phyloP scores from a whole-genome alignment of 1,140 invertebrate genomes.

The Drosophila triauraria region DNA sequence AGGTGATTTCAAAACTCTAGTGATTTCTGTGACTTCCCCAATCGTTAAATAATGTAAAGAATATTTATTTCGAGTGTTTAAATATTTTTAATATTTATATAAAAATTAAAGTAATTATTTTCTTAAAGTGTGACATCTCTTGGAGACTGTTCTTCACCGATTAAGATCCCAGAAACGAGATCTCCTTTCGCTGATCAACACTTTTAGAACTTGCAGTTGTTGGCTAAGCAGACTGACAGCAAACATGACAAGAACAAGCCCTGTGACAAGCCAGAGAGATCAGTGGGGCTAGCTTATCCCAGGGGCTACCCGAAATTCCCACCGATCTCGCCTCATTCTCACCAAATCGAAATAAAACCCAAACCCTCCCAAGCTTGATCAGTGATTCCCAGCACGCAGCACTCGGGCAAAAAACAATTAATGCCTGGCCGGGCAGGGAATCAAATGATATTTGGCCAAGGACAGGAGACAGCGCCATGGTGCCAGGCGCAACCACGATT shows the following conservation, averaged over 20 bases:
- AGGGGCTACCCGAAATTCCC: slow-evolving; percentile 11
- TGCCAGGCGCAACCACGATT: slow-evolving; percentile 79
- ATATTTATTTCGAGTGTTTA: no score
- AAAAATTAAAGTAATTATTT: not conserved
- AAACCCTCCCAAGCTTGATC: slow-evolving; percentile 13
- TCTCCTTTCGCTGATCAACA: slow-evolving; percentile 48
- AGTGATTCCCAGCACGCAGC: slow-evolving; percentile 71
- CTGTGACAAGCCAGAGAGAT: slow-evolving; percentile 22
- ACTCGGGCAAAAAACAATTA: slow-evolving; percentile 70
- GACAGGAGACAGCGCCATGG: slow-evolving; percentile 76
- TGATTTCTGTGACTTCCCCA: no score
- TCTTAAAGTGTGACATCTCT: slow-evolving; percentile 1
- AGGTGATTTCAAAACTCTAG: no score
- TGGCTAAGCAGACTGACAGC: slow-evolving; percentile 39
- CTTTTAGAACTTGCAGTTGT: slow-evolving; percentile 1
- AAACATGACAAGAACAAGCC: slow-evolving; percentile 50
- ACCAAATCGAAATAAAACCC: slow-evolving; percentile 16
- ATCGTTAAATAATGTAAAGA: no score
- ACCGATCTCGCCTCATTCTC: slow-evolving; percentile 41
- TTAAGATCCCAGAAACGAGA: slow-evolving; percentile 40
- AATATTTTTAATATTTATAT: no score
- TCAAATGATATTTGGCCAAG: slow-evolving; percentile 80
- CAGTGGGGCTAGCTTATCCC: slow-evolving; percentile 23
- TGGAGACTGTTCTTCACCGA: not conserved
- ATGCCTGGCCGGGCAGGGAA: slow-evolving; percentile 62